Conservation (phyloP, 1,140 invertebrate genomes). For the Zaprionus gabonicus region DNA sequence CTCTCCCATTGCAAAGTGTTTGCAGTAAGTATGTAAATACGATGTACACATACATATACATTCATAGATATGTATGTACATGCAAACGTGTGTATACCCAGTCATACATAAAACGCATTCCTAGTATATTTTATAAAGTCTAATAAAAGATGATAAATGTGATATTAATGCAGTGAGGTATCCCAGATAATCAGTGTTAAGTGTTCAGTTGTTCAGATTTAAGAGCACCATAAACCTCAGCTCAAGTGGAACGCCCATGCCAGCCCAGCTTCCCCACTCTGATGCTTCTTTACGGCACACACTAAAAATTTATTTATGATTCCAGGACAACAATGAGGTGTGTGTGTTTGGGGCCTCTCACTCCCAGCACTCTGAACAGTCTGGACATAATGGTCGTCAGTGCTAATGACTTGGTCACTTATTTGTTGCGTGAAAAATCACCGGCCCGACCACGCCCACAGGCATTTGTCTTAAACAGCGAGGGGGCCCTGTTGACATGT, state of each 20-base stretch:
- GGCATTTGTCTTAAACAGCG: conserved; percentile 63
- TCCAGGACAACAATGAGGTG: conserved; percentile 12
- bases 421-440: conserved; percentile 67
- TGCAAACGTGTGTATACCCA: background rate
- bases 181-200: background rate
- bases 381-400: conserved; percentile 65
- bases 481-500: conserved; percentile 62
- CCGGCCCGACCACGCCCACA: conserved; percentile 57
- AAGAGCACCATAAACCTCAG: conserved; percentile 34
- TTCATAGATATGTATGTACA: too few relatives aligned
- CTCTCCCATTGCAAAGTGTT: background rate
- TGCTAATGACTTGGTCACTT: conserved; percentile 50
- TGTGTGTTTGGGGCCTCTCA: background rate
- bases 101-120: background rate
- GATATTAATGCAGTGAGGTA: background rate
- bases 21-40: background rate
- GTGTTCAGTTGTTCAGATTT: conserved; percentile 15
- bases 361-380: conserved; percentile 19
- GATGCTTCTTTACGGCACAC: conserved; percentile 8
- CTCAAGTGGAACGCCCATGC: conserved; percentile 34
- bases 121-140: background rate
- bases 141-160: background rate
- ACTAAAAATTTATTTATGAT: conserved; percentile 53
- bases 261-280: conserved; percentile 16
- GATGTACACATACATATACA: background rate